These are phyloP conservation scores for Diprion similis DNA, from an alignment of 1,140 invertebrate genomes.

Conservation along the genomic window DNA sequence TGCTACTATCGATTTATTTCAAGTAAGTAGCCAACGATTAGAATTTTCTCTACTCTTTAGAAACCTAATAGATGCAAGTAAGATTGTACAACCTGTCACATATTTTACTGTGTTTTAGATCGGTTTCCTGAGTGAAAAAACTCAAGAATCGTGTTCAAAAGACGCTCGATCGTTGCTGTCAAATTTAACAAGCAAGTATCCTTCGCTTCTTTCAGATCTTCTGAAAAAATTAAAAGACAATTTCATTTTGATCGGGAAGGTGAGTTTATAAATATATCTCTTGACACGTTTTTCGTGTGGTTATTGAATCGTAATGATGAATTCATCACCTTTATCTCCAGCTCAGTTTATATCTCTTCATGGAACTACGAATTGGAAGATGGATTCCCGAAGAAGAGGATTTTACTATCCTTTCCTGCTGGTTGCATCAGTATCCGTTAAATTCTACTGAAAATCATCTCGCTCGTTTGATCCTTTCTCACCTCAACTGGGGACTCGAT, in stretches of 20 bases:
- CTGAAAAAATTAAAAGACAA: conserved; percentile 69
- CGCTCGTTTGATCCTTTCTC: conserved; percentile 72
- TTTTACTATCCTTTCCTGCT: conserved; percentile 70
- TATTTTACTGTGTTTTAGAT: conserved; percentile 63
- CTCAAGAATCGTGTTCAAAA: conserved; percentile 79
- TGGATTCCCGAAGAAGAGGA: conserved; percentile 77
- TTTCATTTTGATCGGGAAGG: conserved; percentile 70
- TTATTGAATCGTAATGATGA: conserved; percentile 23
- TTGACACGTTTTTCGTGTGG: conserved; percentile 17
- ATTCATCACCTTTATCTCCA: conserved; percentile 42
- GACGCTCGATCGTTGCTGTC: conserved; percentile 75
- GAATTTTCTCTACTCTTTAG: background rate
- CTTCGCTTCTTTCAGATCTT: conserved; percentile 73
- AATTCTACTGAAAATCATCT: conserved; percentile 72
- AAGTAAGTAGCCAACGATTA: conserved; percentile 55
- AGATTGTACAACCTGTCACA: conserved; percentile 23
- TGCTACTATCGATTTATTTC: conserved; percentile 71
- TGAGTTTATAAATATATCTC: conserved; percentile 43
- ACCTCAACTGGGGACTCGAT: conserved; percentile 77
- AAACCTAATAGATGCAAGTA: conserved; percentile 11
- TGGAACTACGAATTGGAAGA: conserved; percentile 72
- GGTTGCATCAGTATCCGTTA: conserved; percentile 70
- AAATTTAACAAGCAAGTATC: conserved; percentile 74
- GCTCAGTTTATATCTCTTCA: conserved; percentile 76
- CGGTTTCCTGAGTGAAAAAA: conserved; percentile 75